Base-by-base conservation (phyloP, 2,113 vertebrate genomes). In the Neoarius graeffei region DNA sequence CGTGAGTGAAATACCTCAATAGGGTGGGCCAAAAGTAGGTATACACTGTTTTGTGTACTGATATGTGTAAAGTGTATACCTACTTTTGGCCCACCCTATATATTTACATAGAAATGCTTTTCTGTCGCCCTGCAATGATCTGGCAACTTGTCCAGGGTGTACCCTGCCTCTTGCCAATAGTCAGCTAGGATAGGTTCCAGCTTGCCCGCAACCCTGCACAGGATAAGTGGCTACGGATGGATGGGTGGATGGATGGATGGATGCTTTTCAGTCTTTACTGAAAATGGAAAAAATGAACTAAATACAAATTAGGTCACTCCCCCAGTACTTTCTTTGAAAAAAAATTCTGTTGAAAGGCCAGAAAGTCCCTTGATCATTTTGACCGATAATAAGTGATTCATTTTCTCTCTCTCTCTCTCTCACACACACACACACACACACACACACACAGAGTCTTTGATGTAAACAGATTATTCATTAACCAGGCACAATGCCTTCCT, bases 321-420 rank as follows among this genome's bases (percentile, higher is more conserved):
- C 23, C 20, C 3, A n/a, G 14, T 52, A 77, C 20, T 52, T 50
- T 50, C 73, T 76, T 20, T 52, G 14, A 27, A 7, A 54, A 13
- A 79, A 76, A 76, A 50, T 79, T n/a, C 50, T 35, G 2, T 20
- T 59, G 57, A 82, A 60, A 62, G 59, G 20, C 30, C 5, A 23
- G 57, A 66, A 83, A 81, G 54, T 81, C 79, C 79, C 79, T n/a
- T 83, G 35, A 50, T 83, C 20, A 30, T 69, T 69, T 50, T 59
- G 54, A 23, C 52, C 1, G 17, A 69, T 83, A 66, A 64, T 23
- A 1, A 67, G 48, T 67, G 62, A 83, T 50, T 84, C 82, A 84
- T 64, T 8, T 13, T 30, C 83, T 35, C 79, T 30, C 5, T 69
- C 20, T 54, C 62, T 69, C 9, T 52, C 62, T 69, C 60, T 77